phyloP scores from a whole-genome alignment of 2,113 vertebrate genomes.

The Phocoena sinus region DNA sequence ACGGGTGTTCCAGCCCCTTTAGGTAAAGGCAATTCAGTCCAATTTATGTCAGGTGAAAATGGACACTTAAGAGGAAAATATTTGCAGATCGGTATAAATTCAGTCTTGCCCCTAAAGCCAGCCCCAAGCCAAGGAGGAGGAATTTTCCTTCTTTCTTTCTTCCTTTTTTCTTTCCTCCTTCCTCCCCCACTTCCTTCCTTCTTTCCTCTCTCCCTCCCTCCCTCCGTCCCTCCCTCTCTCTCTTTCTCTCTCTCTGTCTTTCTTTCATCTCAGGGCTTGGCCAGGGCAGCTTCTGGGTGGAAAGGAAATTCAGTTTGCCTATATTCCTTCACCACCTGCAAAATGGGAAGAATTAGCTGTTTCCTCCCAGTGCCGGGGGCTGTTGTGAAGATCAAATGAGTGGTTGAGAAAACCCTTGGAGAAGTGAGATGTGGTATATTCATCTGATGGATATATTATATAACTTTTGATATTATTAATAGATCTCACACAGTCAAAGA shows the following conservation, averaged over 20 bases:
- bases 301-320: not conserved
- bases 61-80: conserved; percentile 59
- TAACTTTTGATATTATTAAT: not conserved
- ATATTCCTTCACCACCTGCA: not conserved
- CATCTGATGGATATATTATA: not conserved
- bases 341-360: not conserved
- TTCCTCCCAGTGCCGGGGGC: not conserved
- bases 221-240: not conserved
- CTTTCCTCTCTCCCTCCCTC: not conserved
- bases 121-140: not conserved
- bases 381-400: not conserved
- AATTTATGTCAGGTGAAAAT: conserved; percentile 59
- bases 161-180: not conserved
- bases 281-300: not conserved
- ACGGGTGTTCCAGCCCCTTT: not conserved
- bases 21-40: conserved; percentile 55
- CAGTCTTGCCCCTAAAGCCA: conserved; percentile 5
- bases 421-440: not conserved
- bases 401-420: not conserved
- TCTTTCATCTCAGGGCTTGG: not conserved
- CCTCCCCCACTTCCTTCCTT: not conserved
- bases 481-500: not conserved
- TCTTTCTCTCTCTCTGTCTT: not conserved
- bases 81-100: conserved; percentile 62
- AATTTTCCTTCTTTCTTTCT: not conserved